These are phyloP conservation scores for Nematopogon swammerdamellus DNA, from an alignment of 2,888 invertebrate genomes.

Conservation along the genomic window DNA sequence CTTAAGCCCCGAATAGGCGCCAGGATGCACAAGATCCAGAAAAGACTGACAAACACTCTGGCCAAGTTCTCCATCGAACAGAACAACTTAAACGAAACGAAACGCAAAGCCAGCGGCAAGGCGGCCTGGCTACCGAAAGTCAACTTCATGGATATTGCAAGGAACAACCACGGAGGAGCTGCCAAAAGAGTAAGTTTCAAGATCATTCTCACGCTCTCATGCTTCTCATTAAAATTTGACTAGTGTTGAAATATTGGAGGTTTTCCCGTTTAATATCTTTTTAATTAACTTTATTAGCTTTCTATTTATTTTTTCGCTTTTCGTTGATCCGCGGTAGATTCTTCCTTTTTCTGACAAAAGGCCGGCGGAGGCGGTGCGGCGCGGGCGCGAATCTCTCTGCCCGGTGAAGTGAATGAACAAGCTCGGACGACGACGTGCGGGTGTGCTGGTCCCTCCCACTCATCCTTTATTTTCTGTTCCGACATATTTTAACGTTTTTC, in stretches of 20 bases:
- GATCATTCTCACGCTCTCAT: not conserved
- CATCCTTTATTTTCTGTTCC: conserved; percentile 36
- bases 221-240: too few relatives aligned
- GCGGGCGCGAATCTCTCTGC: not conserved
- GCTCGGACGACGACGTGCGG: conserved; percentile 19
- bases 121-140: conserved; percentile 40
- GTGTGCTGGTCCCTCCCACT: conserved; percentile 42
- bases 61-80: conserved; percentile 32
- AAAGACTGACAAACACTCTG: conserved; percentile 33
- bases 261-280: too few relatives aligned
- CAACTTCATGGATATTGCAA: conserved; percentile 42
- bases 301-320: not conserved
- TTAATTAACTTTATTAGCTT: conserved; percentile 8
- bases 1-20: conserved; percentile 28
- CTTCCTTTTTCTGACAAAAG: not conserved
- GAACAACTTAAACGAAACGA: conserved; percentile 27
- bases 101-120: conserved; percentile 36
- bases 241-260: too few relatives aligned
- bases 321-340: not conserved
- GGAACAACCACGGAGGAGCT: conserved; percentile 21
- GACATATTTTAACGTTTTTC: conserved; percentile 46
- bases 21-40: conserved; percentile 26
- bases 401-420: not conserved
- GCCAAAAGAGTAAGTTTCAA: conserved; percentile 10
- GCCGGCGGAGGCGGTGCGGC: not conserved